Base-by-base conservation (phyloP, 2,797 vertebrate genomes). In the Chelidonichthys spinosus region DNA sequence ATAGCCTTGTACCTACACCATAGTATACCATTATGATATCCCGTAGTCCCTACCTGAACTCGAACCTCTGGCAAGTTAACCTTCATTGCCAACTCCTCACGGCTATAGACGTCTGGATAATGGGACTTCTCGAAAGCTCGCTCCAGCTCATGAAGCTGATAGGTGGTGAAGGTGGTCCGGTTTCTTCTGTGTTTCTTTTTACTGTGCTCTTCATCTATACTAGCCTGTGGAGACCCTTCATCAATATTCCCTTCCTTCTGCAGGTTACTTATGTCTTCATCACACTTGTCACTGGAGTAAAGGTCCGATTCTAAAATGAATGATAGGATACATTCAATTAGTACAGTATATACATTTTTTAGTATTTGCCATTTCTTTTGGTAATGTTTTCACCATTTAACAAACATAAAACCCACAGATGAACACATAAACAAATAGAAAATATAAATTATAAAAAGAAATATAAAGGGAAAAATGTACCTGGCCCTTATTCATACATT, bases 101-200 rank as follows among this genome's bases (percentile, higher is more conserved):
- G 95, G 85, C 97, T 98, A 89, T 97, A 97, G 44, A 97, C 96
- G 3, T 99, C 97, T 0, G 97, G 97, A 79, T 97, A 98, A 89
- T 98, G 97, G 56, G 96, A 98, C 76, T 96, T 96, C 89, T 98
- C 96, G 0, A 97, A 97, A 13, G 96, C 97, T 4, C 95, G 89
- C 81, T 98, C 97, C 84, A 98, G 92, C 91, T 97, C 96, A 3
- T 97, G 96, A 11, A 98, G 93, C 91, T 98, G 97, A 83, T 96
- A 97, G 0, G 97, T 98, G 75, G 97, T 97, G 92, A 98, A 97
- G 37, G 96, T 97, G 37, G 96, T 98, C 1, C 96, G 95, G 85
- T 97, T 98, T 74, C 97, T 89, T 35, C 96, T 91, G 89, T 97
- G 97, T 85, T 97, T 96, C 94, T 97, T 97, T 85, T 96, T 97